Evolutionary conservation across 2,888 invertebrate genomes (phyloP).

Genomic region (Lordiphosa andalusiaca): DNA sequence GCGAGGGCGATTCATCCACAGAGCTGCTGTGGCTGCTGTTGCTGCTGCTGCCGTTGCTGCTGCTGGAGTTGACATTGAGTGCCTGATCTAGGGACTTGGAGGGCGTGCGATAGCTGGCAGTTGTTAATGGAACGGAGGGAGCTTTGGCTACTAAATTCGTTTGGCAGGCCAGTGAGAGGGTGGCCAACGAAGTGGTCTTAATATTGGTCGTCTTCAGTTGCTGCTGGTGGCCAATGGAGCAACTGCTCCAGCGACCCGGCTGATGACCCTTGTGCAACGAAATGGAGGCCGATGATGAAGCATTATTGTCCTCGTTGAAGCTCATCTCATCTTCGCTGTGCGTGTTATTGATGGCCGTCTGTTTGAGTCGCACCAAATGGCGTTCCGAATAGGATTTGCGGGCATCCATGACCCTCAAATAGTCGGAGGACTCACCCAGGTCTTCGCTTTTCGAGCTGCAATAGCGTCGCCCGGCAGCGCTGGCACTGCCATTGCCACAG

Average conservation of each 20-base stretch:
- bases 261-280: slow-evolving; percentile 18
- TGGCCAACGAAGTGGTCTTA: slow-evolving; percentile 79
- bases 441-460: slow-evolving; percentile 79
- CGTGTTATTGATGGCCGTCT: slow-evolving; percentile 79
- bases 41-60: slow-evolving; percentile 51
- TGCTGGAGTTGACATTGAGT: slow-evolving; percentile 53
- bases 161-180: slow-evolving; percentile 76
- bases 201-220: slow-evolving; percentile 79
- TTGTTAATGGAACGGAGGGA: slow-evolving; percentile 43
- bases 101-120: slow-evolving; percentile 61
- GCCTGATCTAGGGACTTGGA: slow-evolving; percentile 75
- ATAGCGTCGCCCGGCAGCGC: slow-evolving; percentile 51
- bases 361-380: slow-evolving; percentile 78
- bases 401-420: slow-evolving; percentile 75
- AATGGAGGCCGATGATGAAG: slow-evolving; percentile 39
- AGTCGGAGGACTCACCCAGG: slow-evolving; percentile 72
- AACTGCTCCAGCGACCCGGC: slow-evolving; percentile 73
- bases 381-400: slow-evolving; percentile 79
- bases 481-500: slow-evolving; percentile 60
- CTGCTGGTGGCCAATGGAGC: slow-evolving; percentile 66
- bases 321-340: slow-evolving; percentile 78
- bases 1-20: slow-evolving; percentile 76
- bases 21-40: slow-evolving; percentile 68
- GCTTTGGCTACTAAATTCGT: slow-evolving; percentile 68
- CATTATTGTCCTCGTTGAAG: slow-evolving; percentile 79